phyloP scores from a whole-genome alignment of 2,113 vertebrate genomes.

The Tragelaphus buxtoni region DNA sequence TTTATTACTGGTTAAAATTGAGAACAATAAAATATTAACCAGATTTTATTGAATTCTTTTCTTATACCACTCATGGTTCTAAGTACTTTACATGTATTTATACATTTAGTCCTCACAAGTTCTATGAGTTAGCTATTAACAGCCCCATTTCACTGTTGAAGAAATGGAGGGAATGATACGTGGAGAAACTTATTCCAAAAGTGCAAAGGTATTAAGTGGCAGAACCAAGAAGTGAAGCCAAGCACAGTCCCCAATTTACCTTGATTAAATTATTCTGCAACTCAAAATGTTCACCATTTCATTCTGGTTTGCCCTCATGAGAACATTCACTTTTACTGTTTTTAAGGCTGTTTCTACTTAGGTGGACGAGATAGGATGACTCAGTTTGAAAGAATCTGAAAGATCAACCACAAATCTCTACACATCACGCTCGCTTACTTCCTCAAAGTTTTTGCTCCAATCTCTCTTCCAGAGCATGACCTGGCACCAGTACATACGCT shows the following conservation, averaged over 20 bases:
- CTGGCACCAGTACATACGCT: not conserved
- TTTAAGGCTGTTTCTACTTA: not conserved
- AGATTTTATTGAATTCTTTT: not conserved
- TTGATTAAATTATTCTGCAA: not conserved
- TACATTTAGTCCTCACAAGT: not conserved
- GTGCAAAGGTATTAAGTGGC: not conserved
- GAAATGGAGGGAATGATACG: not conserved
- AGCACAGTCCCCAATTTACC: not conserved
- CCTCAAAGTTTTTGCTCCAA: not conserved
- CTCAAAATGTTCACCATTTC: not conserved
- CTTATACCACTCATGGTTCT: not conserved
- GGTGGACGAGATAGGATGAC: not conserved
- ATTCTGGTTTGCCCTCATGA: not conserved
- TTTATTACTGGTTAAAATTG: not conserved
- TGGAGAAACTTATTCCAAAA: not conserved
- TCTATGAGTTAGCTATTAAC: not conserved
- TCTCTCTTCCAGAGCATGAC: not conserved
- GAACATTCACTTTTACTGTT: not conserved
- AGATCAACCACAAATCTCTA: not conserved
- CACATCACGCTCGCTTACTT: not conserved
- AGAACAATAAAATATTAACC: not conserved
- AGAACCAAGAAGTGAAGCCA: not conserved
- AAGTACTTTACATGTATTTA: not conserved
- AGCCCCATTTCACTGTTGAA: not conserved
- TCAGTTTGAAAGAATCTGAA: not conserved